Conservation (phyloP, 2,797 vertebrate species). For the Clarias laeviceps region DNA sequence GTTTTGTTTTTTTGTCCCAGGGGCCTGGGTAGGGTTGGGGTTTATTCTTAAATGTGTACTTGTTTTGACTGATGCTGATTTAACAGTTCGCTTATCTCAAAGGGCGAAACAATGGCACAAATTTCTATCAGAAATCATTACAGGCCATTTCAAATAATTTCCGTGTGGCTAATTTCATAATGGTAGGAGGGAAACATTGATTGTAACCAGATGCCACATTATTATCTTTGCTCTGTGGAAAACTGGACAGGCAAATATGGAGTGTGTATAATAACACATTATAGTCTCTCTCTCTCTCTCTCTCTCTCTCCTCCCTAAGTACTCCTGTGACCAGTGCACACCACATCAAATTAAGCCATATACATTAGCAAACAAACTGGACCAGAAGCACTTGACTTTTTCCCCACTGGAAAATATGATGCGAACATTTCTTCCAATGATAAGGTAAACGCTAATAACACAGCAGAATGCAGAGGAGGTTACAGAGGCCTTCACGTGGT, state of each 20-base stretch:
- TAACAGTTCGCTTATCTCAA: conserved; percentile 73
- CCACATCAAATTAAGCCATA: conserved; percentile 48
- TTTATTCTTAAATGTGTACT: conserved; percentile 54
- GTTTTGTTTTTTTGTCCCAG: neutral
- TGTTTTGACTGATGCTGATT: conserved; percentile 70
- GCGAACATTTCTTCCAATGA: conserved; percentile 22
- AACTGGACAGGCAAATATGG: conserved; percentile 57
- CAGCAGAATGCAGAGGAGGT: neutral
- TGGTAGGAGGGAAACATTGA: conserved; percentile 70
- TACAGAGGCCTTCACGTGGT: neutral
- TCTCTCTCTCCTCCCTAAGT: conserved; percentile 42
- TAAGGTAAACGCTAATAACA: conserved; percentile 9
- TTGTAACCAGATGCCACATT: conserved; percentile 72
- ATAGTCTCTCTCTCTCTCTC: conserved; percentile 25
- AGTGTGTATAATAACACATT: conserved; percentile 41
- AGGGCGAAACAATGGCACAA: conserved; percentile 63
- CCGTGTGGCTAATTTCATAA: conserved; percentile 69
- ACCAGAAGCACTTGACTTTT: conserved; percentile 44
- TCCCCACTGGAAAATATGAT: conserved; percentile 34
- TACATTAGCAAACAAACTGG: conserved; percentile 53
- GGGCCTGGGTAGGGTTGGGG: neutral
- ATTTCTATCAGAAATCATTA: conserved; percentile 74
- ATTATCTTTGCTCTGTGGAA: conserved; percentile 65
- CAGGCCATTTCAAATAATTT: conserved; percentile 73
- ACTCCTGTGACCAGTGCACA: conserved; percentile 45